Evolutionary conservation across 2,797 vertebrate species (phyloP), one percentile per base, ranked within the genome.

Genomic region (Lateolabrax maculatus): DNA sequence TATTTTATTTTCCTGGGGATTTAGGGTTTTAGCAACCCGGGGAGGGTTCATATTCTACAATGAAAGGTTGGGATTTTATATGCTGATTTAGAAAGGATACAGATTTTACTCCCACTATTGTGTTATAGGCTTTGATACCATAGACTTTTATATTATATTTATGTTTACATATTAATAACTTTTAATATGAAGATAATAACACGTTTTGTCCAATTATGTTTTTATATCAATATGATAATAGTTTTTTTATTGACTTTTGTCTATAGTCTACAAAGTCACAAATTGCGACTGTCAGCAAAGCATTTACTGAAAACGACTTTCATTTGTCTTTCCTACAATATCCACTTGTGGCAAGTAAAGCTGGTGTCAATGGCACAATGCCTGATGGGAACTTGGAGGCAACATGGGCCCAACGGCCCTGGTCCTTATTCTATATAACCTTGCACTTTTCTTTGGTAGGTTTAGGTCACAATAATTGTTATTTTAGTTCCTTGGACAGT

Each of bases 401-500:
- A 46, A 23, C 41, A 60, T 16, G 5, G 21, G 15, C 52, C 19
- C 3, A n/a, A 10, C n/a, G 56, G 25, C 13, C 11, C 19, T 12
- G n/a, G 29, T 23, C 21, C 48, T 7, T 34, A 16, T 29, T 53
- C 6, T 53, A 46, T 9, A 25, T 19, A 25, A 21, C 25, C 15
- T 8, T 62, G 48, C 15, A 29, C 7, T 34, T 43, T 53, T 56
- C 8, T 44, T 10, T 16, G 5, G 12, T 34, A 34, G 25, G 52
- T 27, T 51, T n/a, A n/a, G 34, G 16, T 39, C 5, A 39, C 11
- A 19, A 27, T 27, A 37, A 57, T 70, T 1, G 12, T 41, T 23
- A 61, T 31, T 71, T 62, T 5, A 19, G 34, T 73, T 64, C 29
- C 21, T 53, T 16, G 13, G 57, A 51, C 46, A 41, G n/a, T 49